These are phyloP conservation scores for Cynoglossus semilaevis DNA, from an alignment of 2,113 vertebrate genomes.

Conservation along the genomic window DNA sequence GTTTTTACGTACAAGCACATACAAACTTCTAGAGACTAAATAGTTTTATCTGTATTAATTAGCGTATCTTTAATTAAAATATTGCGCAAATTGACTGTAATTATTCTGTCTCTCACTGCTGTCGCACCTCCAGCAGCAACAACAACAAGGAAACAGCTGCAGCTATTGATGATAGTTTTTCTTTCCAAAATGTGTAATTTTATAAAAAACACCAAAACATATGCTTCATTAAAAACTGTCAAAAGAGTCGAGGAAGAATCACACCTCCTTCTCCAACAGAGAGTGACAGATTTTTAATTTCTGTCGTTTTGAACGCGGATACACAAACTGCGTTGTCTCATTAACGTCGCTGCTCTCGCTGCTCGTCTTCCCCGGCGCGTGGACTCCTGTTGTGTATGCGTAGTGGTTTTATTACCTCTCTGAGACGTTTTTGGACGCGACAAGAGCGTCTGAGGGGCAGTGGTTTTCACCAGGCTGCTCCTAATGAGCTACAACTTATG, in stretches of 20 bases:
- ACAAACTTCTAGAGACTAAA: not conserved
- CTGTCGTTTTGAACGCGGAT: slow-evolving; percentile 9
- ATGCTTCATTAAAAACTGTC: slow-evolving; percentile 78
- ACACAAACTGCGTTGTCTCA: slow-evolving; percentile 7
- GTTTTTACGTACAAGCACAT: not conserved
- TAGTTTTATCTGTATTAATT: slow-evolving; percentile 6
- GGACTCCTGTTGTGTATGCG: slow-evolving; percentile 11
- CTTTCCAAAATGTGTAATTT: slow-evolving; percentile 43
- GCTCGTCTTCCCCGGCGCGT: not conserved
- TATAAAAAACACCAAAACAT: slow-evolving; percentile 67
- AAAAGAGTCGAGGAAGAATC: slow-evolving; percentile 46
- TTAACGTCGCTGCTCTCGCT: not conserved
- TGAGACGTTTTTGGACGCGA: too few relatives aligned
- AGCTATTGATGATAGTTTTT: slow-evolving; percentile 29
- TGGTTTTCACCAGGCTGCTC: too few relatives aligned
- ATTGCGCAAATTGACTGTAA: slow-evolving; percentile 28
- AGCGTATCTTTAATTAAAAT: slow-evolving; percentile 58
- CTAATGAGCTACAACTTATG: too few relatives aligned
- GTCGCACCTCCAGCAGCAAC: slow-evolving; percentile 38
- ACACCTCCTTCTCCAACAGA: slow-evolving; percentile 28
- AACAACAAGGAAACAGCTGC: slow-evolving; percentile 54
- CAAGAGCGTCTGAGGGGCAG: too few relatives aligned
- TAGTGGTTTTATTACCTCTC: slow-evolving; percentile 3
- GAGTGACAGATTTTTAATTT: slow-evolving; percentile 44
- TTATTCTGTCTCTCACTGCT: slow-evolving; percentile 54